phyloP scores from a whole-genome alignment of 2,113 vertebrate species.

The Siniperca chuatsi region DNA sequence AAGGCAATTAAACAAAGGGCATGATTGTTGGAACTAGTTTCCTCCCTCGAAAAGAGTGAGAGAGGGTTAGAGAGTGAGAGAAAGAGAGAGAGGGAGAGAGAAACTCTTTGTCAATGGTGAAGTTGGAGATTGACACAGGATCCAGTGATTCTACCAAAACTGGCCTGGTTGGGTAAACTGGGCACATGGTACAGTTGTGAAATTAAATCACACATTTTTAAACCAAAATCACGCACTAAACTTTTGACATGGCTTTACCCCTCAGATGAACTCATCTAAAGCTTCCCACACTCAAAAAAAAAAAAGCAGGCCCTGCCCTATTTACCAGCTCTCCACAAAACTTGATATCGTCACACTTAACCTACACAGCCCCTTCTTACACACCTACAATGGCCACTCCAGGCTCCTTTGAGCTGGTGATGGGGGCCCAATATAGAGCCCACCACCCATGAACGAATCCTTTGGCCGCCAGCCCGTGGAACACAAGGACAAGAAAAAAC shows the following conservation, averaged over 20 bases:
- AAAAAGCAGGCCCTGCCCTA: background rate
- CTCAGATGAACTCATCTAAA: background rate
- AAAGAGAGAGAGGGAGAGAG: conserved; percentile 61
- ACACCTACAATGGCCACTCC: conserved; percentile 54
- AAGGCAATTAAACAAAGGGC: conserved; percentile 85
- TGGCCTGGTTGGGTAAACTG: conserved; percentile 57
- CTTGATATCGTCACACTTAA: conserved; percentile 47
- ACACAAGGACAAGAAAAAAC: conserved; percentile 42
- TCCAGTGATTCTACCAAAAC: conserved; percentile 79
- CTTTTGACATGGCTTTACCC: background rate
- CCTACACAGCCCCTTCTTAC: conserved; percentile 40
- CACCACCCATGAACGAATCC: conserved; percentile 48
- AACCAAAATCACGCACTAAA: background rate
- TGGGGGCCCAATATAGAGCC: conserved; percentile 32
- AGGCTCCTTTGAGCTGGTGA: conserved; percentile 45
- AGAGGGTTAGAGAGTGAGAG: conserved; percentile 57
- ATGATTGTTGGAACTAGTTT: conserved; percentile 81
- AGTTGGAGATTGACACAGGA: conserved; percentile 81
- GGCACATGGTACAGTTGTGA: conserved; percentile 43
- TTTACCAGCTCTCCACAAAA: conserved; percentile 32
- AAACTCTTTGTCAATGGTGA: conserved; percentile 84
- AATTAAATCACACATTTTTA: conserved; percentile 34
- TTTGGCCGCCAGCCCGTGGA: conserved; percentile 1
- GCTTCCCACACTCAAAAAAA: background rate
- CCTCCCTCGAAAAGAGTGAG: conserved; percentile 78